Percentiles rank a stretch among this genome's conserved stretches.
phyloP scores from a whole-genome alignment of 2,888 invertebrate species.

The Lasius platythorax region DNA sequence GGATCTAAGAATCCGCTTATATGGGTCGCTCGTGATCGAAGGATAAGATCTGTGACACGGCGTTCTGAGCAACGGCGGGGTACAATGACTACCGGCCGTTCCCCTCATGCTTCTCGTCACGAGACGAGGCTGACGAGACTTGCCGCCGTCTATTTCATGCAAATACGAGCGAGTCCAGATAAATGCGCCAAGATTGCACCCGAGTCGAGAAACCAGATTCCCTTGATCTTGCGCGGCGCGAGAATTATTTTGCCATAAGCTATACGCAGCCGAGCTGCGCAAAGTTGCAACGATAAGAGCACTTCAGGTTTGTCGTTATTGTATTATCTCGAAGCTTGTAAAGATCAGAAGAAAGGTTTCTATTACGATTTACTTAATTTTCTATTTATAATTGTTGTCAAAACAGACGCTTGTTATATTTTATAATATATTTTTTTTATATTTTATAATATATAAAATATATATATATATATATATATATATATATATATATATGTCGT shows the following conservation, averaged over 20 bases:
- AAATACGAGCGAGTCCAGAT: conserved; percentile 60
- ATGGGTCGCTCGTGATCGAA: conserved; percentile 74
- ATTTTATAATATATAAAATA: too few species aligned
- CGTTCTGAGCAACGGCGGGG: conserved; percentile 57
- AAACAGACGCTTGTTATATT: conserved; percentile 1
- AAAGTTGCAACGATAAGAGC: conserved; percentile 53
- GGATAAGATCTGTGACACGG: conserved; percentile 74
- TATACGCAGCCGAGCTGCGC: conserved; percentile 33
- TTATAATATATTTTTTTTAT: too few species aligned
- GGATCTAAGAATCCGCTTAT: conserved; percentile 70
- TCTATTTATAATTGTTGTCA: conserved; percentile 47
- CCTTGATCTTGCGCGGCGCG: conserved; percentile 80
- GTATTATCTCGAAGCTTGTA: conserved; percentile 59
- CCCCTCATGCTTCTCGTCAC: conserved; percentile 64
- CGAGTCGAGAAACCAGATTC: conserved; percentile 76
- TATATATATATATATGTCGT: not conserved
- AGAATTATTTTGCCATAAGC: conserved; percentile 58
- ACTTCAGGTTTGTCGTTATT: conserved; percentile 57
- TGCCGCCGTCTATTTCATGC: conserved; percentile 59
- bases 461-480: too few species aligned
- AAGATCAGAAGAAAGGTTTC: conserved; percentile 24
- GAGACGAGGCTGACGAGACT: conserved; percentile 63
- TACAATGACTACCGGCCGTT: conserved; percentile 62
- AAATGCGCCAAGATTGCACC: conserved; percentile 43
- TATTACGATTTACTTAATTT: conserved; percentile 53